Conservation (phyloP, 2,888 invertebrate genomes). For the Polylopha cassiicola region DNA sequence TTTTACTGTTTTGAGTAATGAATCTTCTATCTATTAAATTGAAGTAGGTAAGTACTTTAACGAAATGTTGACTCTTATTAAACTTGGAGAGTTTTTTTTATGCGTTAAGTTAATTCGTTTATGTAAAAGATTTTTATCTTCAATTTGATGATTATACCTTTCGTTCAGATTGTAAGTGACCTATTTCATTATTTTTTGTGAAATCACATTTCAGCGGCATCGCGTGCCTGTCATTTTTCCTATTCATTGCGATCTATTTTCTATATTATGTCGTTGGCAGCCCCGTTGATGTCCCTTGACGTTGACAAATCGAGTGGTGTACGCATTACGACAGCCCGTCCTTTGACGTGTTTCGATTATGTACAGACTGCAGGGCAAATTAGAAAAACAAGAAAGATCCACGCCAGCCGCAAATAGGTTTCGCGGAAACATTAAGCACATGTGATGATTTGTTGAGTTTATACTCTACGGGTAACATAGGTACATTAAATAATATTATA, state of each 20-base stretch:
- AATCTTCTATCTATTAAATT: too few species aligned
- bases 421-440: constrained; percentile 15
- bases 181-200: constrained; percentile 6
- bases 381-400: constrained; percentile 16
- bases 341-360: constrained; percentile 36
- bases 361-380: constrained; percentile 17
- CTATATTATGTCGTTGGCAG: constrained; percentile 42
- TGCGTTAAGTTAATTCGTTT: too few species aligned
- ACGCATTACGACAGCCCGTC: constrained; percentile 48
- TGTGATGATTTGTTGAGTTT: constrained; percentile 17
- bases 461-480: too few species aligned
- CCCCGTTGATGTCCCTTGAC: constrained; percentile 52
- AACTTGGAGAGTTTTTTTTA: too few species aligned
- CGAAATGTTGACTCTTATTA: too few species aligned
- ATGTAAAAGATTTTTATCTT: too few species aligned
- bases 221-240: constrained; percentile 19
- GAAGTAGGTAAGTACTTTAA: too few species aligned
- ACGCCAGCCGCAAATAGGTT: constrained; percentile 5
- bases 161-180: too few species aligned
- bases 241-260: constrained; percentile 19
- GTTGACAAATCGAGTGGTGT: constrained; percentile 63
- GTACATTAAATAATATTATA: too few species aligned
- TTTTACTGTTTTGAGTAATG: too few species aligned
- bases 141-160: too few species aligned
- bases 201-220: constrained; percentile 13